phyloP scores from a whole-genome alignment of 2,888 invertebrate genomes.

The Drosophila hamatofila region DNA sequence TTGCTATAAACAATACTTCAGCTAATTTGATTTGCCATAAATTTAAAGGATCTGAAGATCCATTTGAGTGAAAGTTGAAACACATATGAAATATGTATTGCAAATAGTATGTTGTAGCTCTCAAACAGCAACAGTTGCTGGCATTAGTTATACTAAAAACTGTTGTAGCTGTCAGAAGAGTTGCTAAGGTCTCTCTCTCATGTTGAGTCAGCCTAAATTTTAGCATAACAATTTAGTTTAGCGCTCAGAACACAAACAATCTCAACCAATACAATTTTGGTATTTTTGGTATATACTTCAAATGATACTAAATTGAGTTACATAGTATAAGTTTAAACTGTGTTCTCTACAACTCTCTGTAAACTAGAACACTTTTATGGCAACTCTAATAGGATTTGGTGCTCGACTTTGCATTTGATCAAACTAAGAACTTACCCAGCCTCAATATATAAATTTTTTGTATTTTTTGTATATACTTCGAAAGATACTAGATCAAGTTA shows the following conservation, averaged over 20 bases:
- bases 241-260: background rate
- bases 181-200: too few relatives aligned
- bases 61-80: background rate
- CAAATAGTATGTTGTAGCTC: background rate
- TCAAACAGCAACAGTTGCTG: conserved; percentile 2
- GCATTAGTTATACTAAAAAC: background rate
- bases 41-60: background rate
- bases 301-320: background rate
- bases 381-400: too few relatives aligned
- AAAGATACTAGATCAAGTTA: too few relatives aligned
- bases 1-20: conserved; percentile 46
- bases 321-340: background rate
- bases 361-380: background rate
- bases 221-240: too few relatives aligned
- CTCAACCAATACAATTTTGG: background rate
- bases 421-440: too few relatives aligned
- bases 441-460: background rate
- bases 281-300: background rate
- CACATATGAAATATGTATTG: background rate
- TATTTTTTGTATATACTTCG: background rate
- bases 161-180: background rate
- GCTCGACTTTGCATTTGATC: too few relatives aligned
- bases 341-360: background rate
- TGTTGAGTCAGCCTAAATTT: too few relatives aligned
- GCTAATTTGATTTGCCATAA: conserved; percentile 18